A percentile compares a stretch with the other conserved stretches of the same genome.
phyloP scores from a whole-genome alignment of 2,888 invertebrate species.

The Ferrisia virgata region DNA sequence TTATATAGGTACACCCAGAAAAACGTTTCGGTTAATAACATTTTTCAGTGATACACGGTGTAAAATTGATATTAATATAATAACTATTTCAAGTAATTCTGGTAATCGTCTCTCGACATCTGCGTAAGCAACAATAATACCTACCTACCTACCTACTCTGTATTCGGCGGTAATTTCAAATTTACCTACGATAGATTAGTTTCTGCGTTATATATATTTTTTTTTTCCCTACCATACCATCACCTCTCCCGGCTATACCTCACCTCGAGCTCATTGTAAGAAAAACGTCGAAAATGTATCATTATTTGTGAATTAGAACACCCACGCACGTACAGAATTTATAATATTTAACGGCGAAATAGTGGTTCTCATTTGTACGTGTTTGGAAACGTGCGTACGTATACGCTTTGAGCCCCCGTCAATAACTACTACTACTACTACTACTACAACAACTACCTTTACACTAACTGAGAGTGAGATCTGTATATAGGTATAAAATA shows the following conservation, averaged over 20 bases:
- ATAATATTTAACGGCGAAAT: constrained; percentile 30
- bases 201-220: background rate
- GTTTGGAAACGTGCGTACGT: background rate
- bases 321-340: constrained; percentile 31
- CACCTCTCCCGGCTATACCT: too few relatives aligned
- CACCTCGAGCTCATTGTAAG: background rate
- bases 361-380: constrained; percentile 30
- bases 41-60: constrained; percentile 22
- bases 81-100: constrained; percentile 22
- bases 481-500: too few relatives aligned
- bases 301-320: constrained; percentile 33
- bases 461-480: too few relatives aligned
- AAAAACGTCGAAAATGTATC: constrained; percentile 17
- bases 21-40: constrained; percentile 33
- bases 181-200: constrained; percentile 18
- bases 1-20: constrained; percentile 28
- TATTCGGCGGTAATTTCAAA: constrained; percentile 1
- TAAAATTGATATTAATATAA: constrained; percentile 34
- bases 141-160: too few relatives aligned
- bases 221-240: background rate
- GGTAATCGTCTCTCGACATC: constrained; percentile 26
- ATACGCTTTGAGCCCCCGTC: too few relatives aligned
- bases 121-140: constrained; percentile 3
- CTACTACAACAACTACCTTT: too few relatives aligned
- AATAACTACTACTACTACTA: too few relatives aligned